Evolutionary conservation across 2,888 invertebrate species (phyloP).

Genomic region (Portevinia maculata): DNA sequence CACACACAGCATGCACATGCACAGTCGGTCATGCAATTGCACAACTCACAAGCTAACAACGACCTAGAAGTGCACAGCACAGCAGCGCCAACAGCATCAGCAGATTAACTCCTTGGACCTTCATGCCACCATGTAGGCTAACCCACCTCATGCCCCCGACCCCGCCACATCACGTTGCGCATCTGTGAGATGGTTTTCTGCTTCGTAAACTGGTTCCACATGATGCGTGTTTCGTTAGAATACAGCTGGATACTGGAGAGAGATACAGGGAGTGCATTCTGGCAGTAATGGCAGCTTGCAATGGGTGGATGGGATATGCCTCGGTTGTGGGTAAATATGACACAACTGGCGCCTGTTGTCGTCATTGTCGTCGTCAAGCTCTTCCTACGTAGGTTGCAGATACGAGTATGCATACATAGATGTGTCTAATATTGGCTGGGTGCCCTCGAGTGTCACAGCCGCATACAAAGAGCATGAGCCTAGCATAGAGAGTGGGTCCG

Average conservation of each 20-base stretch:
- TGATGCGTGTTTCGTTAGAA: slow-evolving; percentile 58
- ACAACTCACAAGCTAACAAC: slow-evolving; percentile 18
- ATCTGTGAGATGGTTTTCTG: slow-evolving; percentile 45
- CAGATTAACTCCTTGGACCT: slow-evolving; percentile 73
- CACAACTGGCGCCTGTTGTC: slow-evolving; percentile 74
- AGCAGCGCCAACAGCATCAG: slow-evolving; percentile 72
- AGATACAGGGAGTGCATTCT: not conserved
- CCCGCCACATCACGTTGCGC: slow-evolving; percentile 3
- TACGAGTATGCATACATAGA: no score
- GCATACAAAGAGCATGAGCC: slow-evolving; percentile 67
- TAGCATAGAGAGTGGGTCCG: slow-evolving; percentile 44
- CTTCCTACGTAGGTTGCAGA: slow-evolving; percentile 52
- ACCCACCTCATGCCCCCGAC: slow-evolving; percentile 44
- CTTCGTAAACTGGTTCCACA: slow-evolving; percentile 48
- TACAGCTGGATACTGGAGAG: slow-evolving; percentile 30
- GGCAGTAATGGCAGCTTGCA: slow-evolving; percentile 13
- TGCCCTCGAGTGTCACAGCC: slow-evolving; percentile 74
- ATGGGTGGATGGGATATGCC: slow-evolving; percentile 63
- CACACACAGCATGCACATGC: slow-evolving; percentile 45
- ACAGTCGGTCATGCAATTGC: slow-evolving; percentile 39
- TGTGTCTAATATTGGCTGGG: slow-evolving; percentile 72
- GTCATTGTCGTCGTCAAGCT: slow-evolving; percentile 59
- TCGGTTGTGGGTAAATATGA: slow-evolving; percentile 72
- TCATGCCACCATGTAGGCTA: slow-evolving; percentile 54
- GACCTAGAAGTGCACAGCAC: slow-evolving; percentile 41